Evolutionary conservation across 2,797 vertebrate species (phyloP).

Genomic region (Ceryle rudis): DNA sequence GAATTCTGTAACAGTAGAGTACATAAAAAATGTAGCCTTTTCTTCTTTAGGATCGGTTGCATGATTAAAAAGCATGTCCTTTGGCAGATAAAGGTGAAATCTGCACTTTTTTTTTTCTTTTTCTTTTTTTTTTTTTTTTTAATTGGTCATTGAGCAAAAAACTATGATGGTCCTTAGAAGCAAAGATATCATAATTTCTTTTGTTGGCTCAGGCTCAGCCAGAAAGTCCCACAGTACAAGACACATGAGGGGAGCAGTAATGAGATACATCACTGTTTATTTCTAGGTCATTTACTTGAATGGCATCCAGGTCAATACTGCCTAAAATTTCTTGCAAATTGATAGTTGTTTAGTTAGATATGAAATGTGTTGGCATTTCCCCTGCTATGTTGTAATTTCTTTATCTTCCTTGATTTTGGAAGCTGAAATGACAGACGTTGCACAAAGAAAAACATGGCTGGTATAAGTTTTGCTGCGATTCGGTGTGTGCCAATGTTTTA

Average conservation of each 20-base stretch:
- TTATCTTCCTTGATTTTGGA: neutral
- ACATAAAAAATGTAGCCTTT: neutral
- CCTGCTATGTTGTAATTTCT: neutral
- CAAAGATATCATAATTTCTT: neutral
- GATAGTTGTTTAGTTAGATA: neutral
- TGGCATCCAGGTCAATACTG: neutral
- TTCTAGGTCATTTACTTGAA: constrained; percentile 15
- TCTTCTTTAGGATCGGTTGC: neutral
- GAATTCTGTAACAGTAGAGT: neutral
- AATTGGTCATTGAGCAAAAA: neutral
- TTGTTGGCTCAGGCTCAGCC: neutral
- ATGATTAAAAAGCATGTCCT: neutral
- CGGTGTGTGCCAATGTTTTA: neutral
- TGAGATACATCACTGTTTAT: neutral
- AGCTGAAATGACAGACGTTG: neutral
- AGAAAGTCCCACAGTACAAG: neutral
- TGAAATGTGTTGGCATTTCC: neutral
- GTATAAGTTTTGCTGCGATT: neutral
- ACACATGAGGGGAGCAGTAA: neutral
- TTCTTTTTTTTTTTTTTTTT: neutral
- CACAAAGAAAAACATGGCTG: neutral
- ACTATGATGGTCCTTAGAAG: neutral
- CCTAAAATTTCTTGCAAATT: constrained; percentile 3
- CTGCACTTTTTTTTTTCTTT: neutral
- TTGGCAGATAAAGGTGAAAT: neutral